Percentiles rank a stretch among this genome's conserved stretches.
These are phyloP conservation scores for Macrotis lagotis DNA, from an alignment of 2,113 vertebrate species.

Conservation along the genomic window DNA sequence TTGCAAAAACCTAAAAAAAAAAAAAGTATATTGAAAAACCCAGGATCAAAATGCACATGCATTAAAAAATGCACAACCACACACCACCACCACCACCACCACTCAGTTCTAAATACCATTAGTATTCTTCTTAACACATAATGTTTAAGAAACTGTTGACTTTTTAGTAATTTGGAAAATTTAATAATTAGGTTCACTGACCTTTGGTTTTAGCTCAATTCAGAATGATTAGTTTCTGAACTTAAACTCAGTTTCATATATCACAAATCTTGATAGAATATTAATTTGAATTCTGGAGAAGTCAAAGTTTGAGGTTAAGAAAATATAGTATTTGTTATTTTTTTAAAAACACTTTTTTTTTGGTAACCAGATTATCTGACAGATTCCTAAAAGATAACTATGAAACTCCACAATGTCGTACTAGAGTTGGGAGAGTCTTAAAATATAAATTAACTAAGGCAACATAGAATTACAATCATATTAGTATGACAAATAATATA, in stretches of 20 bases:
- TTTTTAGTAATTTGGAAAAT: neutral
- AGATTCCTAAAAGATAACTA: constrained; percentile 45
- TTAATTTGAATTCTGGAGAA: constrained; percentile 47
- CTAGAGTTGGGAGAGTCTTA: constrained; percentile 15
- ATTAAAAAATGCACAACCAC: neutral
- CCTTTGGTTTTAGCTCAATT: neutral
- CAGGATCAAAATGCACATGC: neutral
- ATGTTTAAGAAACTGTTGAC: neutral
- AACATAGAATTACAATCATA: neutral
- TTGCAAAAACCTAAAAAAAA: no score
- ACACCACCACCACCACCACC: no score
- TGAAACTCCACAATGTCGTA: neutral
- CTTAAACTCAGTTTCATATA: constrained; percentile 6
- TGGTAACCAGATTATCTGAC: neutral
- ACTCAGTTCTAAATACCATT: no score
- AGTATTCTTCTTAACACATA: neutral
- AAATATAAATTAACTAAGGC: constrained; percentile 41
- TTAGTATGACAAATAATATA: neutral
- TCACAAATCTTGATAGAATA: constrained; percentile 33
- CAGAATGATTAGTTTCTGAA: constrained; percentile 11
- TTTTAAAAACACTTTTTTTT: constrained; percentile 9
- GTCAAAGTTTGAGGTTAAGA: constrained; percentile 6
- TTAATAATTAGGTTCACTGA: neutral
- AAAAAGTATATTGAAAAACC: no score
- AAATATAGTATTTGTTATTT: constrained; percentile 11